A percentile compares a stretch with the other conserved stretches of the same genome.
phyloP scores from a whole-genome alignment of 1,140 invertebrate species.

The Drosophila hydei region DNA sequence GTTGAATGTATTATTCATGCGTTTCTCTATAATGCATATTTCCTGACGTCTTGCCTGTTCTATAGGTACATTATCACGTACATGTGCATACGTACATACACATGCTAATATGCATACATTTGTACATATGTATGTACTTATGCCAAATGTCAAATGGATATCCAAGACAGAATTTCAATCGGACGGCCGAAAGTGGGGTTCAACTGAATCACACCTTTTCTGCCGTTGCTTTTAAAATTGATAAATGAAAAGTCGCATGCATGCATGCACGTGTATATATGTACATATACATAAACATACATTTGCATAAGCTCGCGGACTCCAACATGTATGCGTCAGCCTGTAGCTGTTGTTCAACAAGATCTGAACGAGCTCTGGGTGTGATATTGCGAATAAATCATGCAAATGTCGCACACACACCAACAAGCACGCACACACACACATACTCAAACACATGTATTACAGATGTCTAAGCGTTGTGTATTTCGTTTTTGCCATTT shows the following conservation, averaged over 20 bases:
- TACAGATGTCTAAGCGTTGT: conserved; percentile 6
- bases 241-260: conserved; percentile 54
- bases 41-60: conserved; percentile 40
- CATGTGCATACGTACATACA: conserved; percentile 45
- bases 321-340: conserved; percentile 42
- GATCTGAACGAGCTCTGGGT: conserved; percentile 25
- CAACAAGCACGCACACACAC: conserved; percentile 1
- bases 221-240: conserved; percentile 50
- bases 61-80: conserved; percentile 65
- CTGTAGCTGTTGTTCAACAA: conserved; percentile 11
- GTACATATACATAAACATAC: background rate
- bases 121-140: background rate
- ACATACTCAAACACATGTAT: background rate
- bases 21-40: too few relatives aligned
- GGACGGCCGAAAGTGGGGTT: conserved; percentile 15
- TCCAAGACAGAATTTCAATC: conserved; percentile 6
- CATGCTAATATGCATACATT: conserved; percentile 1
- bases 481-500: conserved; percentile 5
- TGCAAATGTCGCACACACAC: conserved; percentile 6
- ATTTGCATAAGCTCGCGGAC: background rate
- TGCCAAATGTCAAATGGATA: conserved; percentile 37
- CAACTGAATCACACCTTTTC: conserved; percentile 54
- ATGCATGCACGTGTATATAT: conserved; percentile 15
- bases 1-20: conserved; percentile 35
- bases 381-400: conserved; percentile 44